phyloP scores from a whole-genome alignment of 2,797 vertebrate species.

The Sebastes cheni region DNA sequence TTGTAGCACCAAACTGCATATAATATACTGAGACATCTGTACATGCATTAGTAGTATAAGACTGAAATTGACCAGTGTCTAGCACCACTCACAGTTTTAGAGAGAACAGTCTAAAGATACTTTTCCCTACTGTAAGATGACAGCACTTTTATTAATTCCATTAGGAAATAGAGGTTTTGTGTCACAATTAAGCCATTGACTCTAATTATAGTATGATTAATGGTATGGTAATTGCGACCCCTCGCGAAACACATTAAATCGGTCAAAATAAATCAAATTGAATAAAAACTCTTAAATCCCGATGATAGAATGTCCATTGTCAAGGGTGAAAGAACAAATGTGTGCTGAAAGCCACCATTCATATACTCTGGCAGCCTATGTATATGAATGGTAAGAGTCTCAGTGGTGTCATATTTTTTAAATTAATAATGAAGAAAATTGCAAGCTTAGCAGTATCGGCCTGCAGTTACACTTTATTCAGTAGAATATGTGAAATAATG shows the following conservation, averaged over 20 bases:
- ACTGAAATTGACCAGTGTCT: background rate
- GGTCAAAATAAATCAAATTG: constrained; percentile 80
- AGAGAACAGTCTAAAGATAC: constrained; percentile 8
- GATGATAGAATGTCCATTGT: constrained; percentile 33
- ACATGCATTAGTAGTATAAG: background rate
- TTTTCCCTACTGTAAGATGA: constrained; percentile 43
- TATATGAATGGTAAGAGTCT: constrained; percentile 2
- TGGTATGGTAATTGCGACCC: constrained; percentile 83
- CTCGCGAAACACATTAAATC: constrained; percentile 77
- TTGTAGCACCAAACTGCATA: background rate
- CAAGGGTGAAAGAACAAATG: constrained; percentile 40
- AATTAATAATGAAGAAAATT: constrained; percentile 11
- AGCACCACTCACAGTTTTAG: background rate
- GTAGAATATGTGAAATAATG: background rate
- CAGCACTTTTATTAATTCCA: constrained; percentile 77
- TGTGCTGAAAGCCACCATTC: constrained; percentile 10
- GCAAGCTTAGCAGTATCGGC: background rate
- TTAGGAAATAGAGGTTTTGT: constrained; percentile 82
- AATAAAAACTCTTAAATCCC: constrained; percentile 65
- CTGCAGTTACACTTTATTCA: background rate
- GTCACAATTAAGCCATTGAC: constrained; percentile 79
- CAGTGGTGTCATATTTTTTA: background rate
- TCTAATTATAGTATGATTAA: constrained; percentile 90
- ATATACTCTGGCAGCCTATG: background rate
- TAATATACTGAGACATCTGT: background rate